phyloP scores from a whole-genome alignment of 2,888 invertebrate genomes.

The Aricia artaxerxes region DNA sequence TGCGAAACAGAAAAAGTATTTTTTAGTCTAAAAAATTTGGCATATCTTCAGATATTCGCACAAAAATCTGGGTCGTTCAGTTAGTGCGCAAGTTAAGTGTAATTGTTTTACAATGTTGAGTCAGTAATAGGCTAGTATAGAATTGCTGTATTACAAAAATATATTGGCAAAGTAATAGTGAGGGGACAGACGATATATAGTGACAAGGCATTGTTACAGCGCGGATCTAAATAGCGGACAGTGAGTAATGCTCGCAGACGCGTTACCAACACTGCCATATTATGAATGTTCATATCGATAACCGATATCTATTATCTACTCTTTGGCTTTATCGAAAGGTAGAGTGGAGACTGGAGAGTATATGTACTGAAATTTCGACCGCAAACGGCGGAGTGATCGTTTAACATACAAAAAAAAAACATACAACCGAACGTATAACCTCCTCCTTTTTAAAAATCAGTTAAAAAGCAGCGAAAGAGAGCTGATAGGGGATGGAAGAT shows the following conservation, averaged over 20 bases:
- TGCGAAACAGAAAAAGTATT: background rate
- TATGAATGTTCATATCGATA: slow-evolving; percentile 1
- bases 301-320: background rate
- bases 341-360: too few relatives aligned
- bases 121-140: slow-evolving; percentile 17
- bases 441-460: too few relatives aligned
- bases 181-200: slow-evolving; percentile 39
- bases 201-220: slow-evolving; percentile 40
- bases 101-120: slow-evolving; percentile 16
- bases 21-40: slow-evolving; percentile 7
- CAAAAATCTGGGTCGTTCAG: slow-evolving; percentile 19
- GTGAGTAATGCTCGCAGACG: slow-evolving; percentile 40
- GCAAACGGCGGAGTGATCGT: too few relatives aligned
- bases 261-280: slow-evolving; percentile 4
- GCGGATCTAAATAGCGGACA: slow-evolving; percentile 38
- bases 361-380: too few relatives aligned
- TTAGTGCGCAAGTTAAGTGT: slow-evolving; percentile 8
- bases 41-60: slow-evolving; percentile 23
- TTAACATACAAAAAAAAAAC: too few relatives aligned
- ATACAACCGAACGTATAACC: too few relatives aligned
- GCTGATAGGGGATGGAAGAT: too few relatives aligned
- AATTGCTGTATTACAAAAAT: slow-evolving; percentile 33
- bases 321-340: background rate
- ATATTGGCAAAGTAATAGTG: slow-evolving; percentile 40
- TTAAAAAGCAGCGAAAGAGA: too few relatives aligned